phyloP scores from a whole-genome alignment of 1,140 invertebrate genomes.

The Bombus waltoni region DNA sequence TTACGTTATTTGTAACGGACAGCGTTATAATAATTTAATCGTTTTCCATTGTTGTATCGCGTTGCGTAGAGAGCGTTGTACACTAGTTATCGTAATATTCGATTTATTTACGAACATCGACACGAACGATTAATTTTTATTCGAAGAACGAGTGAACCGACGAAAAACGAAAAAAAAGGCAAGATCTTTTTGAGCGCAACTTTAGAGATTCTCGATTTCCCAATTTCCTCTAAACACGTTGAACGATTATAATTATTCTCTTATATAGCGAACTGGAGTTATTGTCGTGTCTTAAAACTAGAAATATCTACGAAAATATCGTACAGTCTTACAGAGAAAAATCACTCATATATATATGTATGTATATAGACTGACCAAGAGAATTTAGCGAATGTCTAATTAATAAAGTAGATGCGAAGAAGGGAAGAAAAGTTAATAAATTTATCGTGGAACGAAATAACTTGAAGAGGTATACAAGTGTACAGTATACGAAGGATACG shows the following conservation, averaged over 20 bases:
- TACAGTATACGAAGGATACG: background rate
- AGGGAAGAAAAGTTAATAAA: background rate
- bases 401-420: background rate
- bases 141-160: constrained; percentile 5
- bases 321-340: constrained; percentile 26
- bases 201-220: constrained; percentile 41
- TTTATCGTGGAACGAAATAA: background rate
- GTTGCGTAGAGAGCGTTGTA: background rate
- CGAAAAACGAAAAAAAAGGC: background rate
- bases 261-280: constrained; percentile 5
- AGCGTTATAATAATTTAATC: constrained; percentile 18
- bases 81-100: constrained; percentile 12
- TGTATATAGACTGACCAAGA: constrained; percentile 42
- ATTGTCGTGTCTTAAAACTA: constrained; percentile 43
- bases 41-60: background rate
- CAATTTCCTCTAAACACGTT: constrained; percentile 27
- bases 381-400: constrained; percentile 7
- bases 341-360: background rate
- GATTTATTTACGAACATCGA: constrained; percentile 27
- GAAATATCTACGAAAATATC: constrained; percentile 42
- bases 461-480: background rate
- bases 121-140: background rate
- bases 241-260: constrained; percentile 24
- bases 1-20: constrained; percentile 1
- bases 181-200: constrained; percentile 29